These are phyloP conservation scores for Melopsittacus undulatus DNA, from an alignment of 2,797 vertebrate genomes.

Conservation along the genomic window DNA sequence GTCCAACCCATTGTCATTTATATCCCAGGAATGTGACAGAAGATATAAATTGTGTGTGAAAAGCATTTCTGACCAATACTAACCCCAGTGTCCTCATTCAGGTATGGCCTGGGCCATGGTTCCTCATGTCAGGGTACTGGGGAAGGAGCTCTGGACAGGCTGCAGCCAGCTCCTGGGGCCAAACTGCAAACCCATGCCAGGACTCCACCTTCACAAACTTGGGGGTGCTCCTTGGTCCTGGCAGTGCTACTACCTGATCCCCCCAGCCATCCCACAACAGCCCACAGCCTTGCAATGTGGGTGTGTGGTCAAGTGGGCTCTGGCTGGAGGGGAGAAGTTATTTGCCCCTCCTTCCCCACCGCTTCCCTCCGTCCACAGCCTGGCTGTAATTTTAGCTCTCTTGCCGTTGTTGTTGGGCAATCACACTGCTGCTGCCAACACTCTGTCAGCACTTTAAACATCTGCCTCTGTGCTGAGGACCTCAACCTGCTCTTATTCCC, in stretches of 20 bases:
- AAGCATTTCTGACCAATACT: neutral
- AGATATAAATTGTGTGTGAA: neutral
- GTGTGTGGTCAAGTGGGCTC: neutral
- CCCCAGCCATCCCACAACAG: rapidly evolving
- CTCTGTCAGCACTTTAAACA: neutral
- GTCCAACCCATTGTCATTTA: neutral
- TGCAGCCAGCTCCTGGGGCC: neutral
- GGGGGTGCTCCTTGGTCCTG: neutral
- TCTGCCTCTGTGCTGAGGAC: neutral
- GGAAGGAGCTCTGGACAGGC: neutral
- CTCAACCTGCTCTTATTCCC: neutral
- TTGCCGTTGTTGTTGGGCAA: neutral
- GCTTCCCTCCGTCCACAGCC: neutral
- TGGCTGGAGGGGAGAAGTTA: rapidly evolving
- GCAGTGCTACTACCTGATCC: neutral
- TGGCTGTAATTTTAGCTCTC: neutral
- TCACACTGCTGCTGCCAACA: neutral
- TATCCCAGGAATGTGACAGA: neutral
- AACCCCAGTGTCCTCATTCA: rapidly evolving
- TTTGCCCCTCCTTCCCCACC: neutral
- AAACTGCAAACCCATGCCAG: rapidly evolving
- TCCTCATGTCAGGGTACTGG: neutral
- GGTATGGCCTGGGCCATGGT: neutral
- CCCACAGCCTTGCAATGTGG: neutral
- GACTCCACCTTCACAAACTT: rapidly evolving